Evolutionary conservation across 1,140 invertebrate genomes (phyloP).

Genomic region (Zaprionus gabonicus): DNA sequence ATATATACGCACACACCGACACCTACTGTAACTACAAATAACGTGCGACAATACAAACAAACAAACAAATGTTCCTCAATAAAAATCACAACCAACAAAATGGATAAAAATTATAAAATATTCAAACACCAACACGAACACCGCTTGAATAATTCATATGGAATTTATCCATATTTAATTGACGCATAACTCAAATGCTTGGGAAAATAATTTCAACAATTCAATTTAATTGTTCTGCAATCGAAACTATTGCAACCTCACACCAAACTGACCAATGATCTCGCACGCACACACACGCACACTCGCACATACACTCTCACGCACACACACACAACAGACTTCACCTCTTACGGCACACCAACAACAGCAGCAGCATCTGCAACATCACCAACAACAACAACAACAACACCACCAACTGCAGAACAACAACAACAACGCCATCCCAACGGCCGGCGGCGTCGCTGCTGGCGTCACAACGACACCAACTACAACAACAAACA

Average conservation of each 20-base stretch:
- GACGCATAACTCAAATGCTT: conserved; percentile 69
- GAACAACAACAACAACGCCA: conserved; percentile 61
- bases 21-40: conserved; percentile 18
- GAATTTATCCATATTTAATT: conserved; percentile 69
- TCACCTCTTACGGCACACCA: conserved; percentile 78
- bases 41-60: conserved; percentile 12
- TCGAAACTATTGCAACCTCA: conserved; percentile 19
- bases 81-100: conserved; percentile 3
- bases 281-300: conserved; percentile 28
- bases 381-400: conserved; percentile 46
- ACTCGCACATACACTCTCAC: conserved; percentile 39
- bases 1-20: conserved; percentile 12
- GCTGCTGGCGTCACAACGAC: conserved; percentile 64
- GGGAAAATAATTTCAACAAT: conserved; percentile 46
- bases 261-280: conserved; percentile 20
- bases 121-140: conserved; percentile 66
- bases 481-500: conserved; percentile 81
- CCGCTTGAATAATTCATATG: conserved; percentile 68
- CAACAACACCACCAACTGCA: conserved; percentile 56
- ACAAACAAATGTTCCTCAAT: conserved; percentile 16
- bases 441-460: conserved; percentile 65
- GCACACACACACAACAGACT: conserved; percentile 62
- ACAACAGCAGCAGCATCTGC: conserved; percentile 77
- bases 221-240: conserved; percentile 21
- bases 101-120: conserved; percentile 45